Conservation (phyloP, 2,888 invertebrate genomes). For the Hyppa rectilinea region DNA sequence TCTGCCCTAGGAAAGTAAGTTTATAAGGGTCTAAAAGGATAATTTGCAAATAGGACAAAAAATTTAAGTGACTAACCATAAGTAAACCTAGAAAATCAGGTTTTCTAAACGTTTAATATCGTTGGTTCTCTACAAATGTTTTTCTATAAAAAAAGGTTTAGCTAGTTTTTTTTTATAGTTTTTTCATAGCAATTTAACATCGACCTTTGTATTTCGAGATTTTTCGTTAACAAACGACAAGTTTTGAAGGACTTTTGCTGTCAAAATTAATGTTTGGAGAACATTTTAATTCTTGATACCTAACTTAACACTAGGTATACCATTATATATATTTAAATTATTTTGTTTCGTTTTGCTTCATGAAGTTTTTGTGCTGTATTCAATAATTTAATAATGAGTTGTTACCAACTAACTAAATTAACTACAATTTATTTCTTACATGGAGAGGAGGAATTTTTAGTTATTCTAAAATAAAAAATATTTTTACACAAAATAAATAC, state of each 20-base stretch:
- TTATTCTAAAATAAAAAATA: not conserved
- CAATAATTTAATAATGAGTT: too few relatives aligned
- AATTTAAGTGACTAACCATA: not conserved
- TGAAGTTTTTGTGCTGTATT: not conserved
- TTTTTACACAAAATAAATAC: too few relatives aligned
- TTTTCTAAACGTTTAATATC: not conserved
- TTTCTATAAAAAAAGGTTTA: slow-evolving; percentile 15
- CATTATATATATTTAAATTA: not conserved
- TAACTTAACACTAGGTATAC: not conserved
- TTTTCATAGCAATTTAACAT: slow-evolving; percentile 5
- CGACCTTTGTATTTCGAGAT: slow-evolving; percentile 24
- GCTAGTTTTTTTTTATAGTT: not conserved
- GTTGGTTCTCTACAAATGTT: slow-evolving; percentile 3
- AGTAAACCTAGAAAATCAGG: slow-evolving; percentile 13
- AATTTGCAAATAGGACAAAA: not conserved
- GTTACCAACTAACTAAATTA: too few relatives aligned
- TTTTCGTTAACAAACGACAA: slow-evolving; percentile 27
- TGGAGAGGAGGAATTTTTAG: not conserved
- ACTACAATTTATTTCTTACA: too few relatives aligned
- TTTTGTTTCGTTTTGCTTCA: not conserved
- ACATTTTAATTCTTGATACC: slow-evolving; percentile 5
- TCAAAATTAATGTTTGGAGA: slow-evolving; percentile 16
- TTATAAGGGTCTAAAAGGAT: not conserved
- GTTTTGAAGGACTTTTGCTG: slow-evolving; percentile 24
- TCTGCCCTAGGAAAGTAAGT: not conserved